A percentile compares a stretch with the other conserved stretches of the same genome.
These are phyloP conservation scores for Cyphomyrus discorhynchus DNA, from an alignment of 2,113 vertebrate species.

Conservation along the genomic window DNA sequence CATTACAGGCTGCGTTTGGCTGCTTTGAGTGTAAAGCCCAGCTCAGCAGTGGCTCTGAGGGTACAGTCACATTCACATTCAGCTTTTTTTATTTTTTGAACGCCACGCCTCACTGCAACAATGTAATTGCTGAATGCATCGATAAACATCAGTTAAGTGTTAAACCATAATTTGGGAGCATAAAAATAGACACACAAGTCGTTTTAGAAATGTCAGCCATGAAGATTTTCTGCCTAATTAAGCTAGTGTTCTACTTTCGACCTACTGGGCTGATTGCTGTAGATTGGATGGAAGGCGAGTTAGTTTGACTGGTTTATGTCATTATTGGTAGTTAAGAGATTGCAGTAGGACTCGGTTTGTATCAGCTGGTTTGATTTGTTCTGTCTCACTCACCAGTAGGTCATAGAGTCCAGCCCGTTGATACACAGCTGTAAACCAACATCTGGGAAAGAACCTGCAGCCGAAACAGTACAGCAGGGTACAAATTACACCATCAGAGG, in stretches of 20 bases:
- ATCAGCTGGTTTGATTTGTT: neutral
- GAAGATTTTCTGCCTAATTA: slow-evolving; percentile 36
- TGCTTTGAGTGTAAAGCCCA: neutral
- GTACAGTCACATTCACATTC: neutral
- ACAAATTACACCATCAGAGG: neutral
- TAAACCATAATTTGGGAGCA: slow-evolving; percentile 27
- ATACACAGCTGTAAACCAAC: neutral
- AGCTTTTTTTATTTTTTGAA: too few species aligned
- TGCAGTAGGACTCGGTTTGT: neutral
- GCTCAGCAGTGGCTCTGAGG: neutral
- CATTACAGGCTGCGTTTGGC: neutral
- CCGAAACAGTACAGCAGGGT: neutral
- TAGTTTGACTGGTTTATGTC: neutral
- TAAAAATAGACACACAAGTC: slow-evolving; percentile 32
- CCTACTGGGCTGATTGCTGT: slow-evolving; percentile 18
- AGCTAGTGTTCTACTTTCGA: slow-evolving; percentile 35
- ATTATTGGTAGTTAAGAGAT: neutral
- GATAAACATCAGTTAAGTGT: slow-evolving; percentile 21
- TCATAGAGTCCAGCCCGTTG: neutral
- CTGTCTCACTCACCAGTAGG: neutral
- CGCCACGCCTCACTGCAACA: neutral
- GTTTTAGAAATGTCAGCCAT: slow-evolving; percentile 43
- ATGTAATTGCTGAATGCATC: neutral
- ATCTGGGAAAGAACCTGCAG: neutral
- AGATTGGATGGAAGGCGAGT: too few species aligned